Evolutionary conservation across 2,888 invertebrate species (phyloP).

Genomic region (Aplocera efformata): DNA sequence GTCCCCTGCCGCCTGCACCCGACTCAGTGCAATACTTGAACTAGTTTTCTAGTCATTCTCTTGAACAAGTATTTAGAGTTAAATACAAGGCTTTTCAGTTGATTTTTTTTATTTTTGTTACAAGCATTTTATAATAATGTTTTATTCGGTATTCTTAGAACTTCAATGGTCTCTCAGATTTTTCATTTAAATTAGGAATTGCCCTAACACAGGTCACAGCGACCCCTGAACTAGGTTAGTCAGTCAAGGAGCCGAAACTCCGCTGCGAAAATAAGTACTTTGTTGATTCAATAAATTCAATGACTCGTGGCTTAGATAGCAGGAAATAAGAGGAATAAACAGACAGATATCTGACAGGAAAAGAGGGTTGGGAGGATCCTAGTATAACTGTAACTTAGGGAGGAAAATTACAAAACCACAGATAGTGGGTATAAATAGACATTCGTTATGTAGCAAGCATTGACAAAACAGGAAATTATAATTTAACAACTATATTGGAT

Average conservation of each 20-base stretch:
- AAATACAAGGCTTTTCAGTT: not conserved
- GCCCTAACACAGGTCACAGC: conserved; percentile 11
- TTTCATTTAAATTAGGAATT: conserved; percentile 4
- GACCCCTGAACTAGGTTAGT: conserved; percentile 13
- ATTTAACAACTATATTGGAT: no score
- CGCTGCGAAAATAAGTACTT: conserved; percentile 4
- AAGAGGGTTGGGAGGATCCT: not conserved
- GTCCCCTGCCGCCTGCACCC: conserved; percentile 44
- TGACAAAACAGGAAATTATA: no score
- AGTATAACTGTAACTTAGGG: conserved; percentile 1
- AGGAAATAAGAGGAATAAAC: conserved; percentile 5
- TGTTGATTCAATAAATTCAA: conserved; percentile 6
- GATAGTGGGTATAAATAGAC: not conserved
- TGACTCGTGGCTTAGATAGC: conserved; percentile 2
- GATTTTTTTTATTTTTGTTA: no score
- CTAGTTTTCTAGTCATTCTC: conserved; percentile 24
- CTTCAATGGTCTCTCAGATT: no score
- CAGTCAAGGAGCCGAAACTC: conserved; percentile 14
- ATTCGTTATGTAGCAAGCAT: not conserved
- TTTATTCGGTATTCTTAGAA: no score
- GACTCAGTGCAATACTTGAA: conserved; percentile 50
- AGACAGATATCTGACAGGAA: conserved; percentile 7
- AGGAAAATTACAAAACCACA: conserved; percentile 9
- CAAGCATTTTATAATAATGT: no score
- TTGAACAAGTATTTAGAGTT: conserved; percentile 1